Base-by-base conservation (phyloP, 2,888 invertebrate genomes). In the Gisinianus flammeolus region DNA sequence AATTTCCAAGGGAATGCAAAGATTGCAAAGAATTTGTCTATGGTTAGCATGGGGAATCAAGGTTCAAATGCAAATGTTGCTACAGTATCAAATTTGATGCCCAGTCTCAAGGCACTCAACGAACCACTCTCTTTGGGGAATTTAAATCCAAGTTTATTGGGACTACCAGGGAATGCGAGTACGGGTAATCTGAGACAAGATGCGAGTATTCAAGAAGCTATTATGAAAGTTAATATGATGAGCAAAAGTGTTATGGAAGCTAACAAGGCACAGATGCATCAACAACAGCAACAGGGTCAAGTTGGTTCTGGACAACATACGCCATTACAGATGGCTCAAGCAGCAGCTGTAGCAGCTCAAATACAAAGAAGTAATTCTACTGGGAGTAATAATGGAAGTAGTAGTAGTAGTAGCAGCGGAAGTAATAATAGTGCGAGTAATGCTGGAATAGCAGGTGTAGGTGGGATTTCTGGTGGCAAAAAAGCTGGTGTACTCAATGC, bases 401-500 rank as follows among this genome's bases (percentile, higher is more conserved):
- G 71, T 52, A 54, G 19, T 64, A 12, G 74, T 78, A 12, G 79
- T 6, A 44, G 75, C 77, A 16, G 79, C 19, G 44, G 44, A 19
- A 35, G 28, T 58, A 54, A 26, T 30, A 58, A 56, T 35, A 16
- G 52, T 19, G 26, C 24, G 24, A 67, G 19, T 30, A 67, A 22
- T 44, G 52, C 26, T 30, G 52, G 52, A 10, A 24, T 22, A 22
- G 66, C 12, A 28, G 28, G 19, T 35, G 52, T 26, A 58, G 58
- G 33, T 28, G 26, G 26, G 8, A 24, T 12, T 58, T 58, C 80
- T 8, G 22, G 2, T 58, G 58, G n/a, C 19, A 58, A 58, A 8
- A 24, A n/a, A n/a, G 80, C 79, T 12, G 81, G 70, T 22, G 71
- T 58, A 26, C 73, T 35, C 62, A 62, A 28, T 67, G 94, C 94